phyloP scores from a whole-genome alignment of 1,140 invertebrate genomes.

The Argopecten irradians region DNA sequence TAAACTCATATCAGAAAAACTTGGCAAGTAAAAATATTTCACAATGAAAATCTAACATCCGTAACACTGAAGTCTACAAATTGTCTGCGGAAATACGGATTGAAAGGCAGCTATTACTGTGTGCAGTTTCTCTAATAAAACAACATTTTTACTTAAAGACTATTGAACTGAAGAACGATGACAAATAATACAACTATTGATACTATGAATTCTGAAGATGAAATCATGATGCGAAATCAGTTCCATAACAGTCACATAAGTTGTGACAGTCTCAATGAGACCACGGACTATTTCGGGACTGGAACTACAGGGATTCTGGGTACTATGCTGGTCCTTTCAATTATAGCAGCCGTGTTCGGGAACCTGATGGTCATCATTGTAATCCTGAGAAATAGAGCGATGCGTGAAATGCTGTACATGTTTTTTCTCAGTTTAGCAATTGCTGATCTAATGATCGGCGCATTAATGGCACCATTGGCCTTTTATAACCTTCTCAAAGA shows the following conservation, averaged over 20 bases:
- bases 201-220: not conserved
- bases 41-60: too few species aligned
- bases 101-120: too few species aligned
- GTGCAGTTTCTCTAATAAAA: too few species aligned
- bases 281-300: slow-evolving; percentile 29
- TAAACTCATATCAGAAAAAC: too few species aligned
- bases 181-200: not conserved
- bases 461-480: slow-evolving; percentile 74
- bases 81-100: too few species aligned
- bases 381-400: slow-evolving; percentile 25
- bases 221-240: not conserved
- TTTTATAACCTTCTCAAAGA: slow-evolving; percentile 54
- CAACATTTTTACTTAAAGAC: too few species aligned
- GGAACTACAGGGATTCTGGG: slow-evolving; percentile 26
- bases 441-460: slow-evolving; percentile 73
- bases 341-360: slow-evolving; percentile 31
- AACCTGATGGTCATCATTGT: slow-evolving; percentile 37
- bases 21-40: too few species aligned
- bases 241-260: not conserved
- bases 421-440: slow-evolving; percentile 75
- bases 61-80: too few species aligned
- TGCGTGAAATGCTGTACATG: slow-evolving; percentile 66
- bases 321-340: slow-evolving; percentile 21
- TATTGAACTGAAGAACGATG: not conserved
- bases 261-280: not conserved